Evolutionary conservation across 2,888 invertebrate species (phyloP).

Genomic region (Rhaphigaster nebulosa): DNA sequence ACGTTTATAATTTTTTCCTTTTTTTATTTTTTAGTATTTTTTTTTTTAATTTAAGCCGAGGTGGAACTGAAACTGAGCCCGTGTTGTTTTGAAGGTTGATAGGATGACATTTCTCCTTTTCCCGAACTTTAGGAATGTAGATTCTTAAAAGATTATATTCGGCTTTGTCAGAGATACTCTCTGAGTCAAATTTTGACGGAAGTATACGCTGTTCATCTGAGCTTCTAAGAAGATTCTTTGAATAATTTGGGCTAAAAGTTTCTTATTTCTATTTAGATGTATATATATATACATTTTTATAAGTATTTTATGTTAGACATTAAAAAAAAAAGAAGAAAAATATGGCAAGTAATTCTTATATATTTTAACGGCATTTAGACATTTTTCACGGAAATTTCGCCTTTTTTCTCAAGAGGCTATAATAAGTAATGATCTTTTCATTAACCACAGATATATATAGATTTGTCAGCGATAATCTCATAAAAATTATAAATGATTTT

Average conservation of each 20-base stretch:
- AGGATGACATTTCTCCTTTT: conserved; percentile 45
- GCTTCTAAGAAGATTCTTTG: conserved; percentile 5
- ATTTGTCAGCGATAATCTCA: neutral
- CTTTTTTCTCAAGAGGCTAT: too few species aligned
- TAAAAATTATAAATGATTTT: neutral
- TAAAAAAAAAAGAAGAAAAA: too few species aligned
- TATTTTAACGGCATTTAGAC: too few species aligned
- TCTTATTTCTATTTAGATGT: neutral
- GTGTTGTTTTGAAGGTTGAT: conserved; percentile 44
- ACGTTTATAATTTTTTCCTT: neutral
- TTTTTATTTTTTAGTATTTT: too few species aligned
- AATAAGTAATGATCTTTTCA: too few species aligned
- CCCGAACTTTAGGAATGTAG: conserved; percentile 29
- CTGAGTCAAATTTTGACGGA: conserved; percentile 8
- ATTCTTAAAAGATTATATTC: conserved; percentile 42
- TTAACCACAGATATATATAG: too few species aligned
- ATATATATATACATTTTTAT: too few species aligned
- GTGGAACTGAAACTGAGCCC: conserved; percentile 10
- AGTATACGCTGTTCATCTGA: neutral
- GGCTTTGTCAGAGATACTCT: conserved; percentile 25
- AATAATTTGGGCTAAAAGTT: neutral
- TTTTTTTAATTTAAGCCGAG: neutral
- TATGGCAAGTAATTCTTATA: too few species aligned
- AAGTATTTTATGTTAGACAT: too few species aligned
- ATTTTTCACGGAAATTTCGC: too few species aligned